Base-by-base conservation (phyloP, 2,888 invertebrate genomes). In the Conus canariensis region DNA sequence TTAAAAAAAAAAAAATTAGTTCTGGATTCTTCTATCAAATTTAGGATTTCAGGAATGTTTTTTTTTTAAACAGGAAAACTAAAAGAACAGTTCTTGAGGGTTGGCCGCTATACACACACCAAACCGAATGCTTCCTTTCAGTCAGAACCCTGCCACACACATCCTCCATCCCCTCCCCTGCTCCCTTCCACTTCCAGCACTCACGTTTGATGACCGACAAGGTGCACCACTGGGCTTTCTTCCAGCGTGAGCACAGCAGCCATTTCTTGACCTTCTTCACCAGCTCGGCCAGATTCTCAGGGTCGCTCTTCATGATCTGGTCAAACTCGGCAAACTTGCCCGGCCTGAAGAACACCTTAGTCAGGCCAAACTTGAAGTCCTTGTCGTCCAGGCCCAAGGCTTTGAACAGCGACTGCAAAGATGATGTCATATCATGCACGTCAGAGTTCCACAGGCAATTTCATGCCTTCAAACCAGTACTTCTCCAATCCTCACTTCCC, bases 291-390 rank as follows among this genome's bases (percentile, higher is more conserved):
- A 99, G 97, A 96, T 98, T 98, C 93, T 99, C 99, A 0, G 99
- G 98, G 96, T 99, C 99, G 0, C 99, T 98, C 95, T 98, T 98
- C 98, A 99, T 98, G 94, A 99, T 98, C 94, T 98, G 98, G 97
- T 99, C 99, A 97, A 99, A 97, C 97, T 99, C 99, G 0, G 99
- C 98, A 97, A 99, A 99, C 97, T 99, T 99, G 90, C 99, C 99
- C 0, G 99, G 99, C 0, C 99, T 97, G 97, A 99, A 99, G 97
- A 99, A 99, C 25, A 99, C 99, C 95, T 98, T 98, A 0, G 99
- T 99, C 94, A 99, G 97, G 25, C 99, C 99, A 97, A 99, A 99
- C 96, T 98, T 98, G 97, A 98, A 99, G 96, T 99, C 99, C 93
- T 97, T 98, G 93, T 98, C 98, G 93, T 98, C 98, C 25, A 99